Conservation (phyloP, 2,888 invertebrate genomes). For the Ectropis crepuscularia region DNA sequence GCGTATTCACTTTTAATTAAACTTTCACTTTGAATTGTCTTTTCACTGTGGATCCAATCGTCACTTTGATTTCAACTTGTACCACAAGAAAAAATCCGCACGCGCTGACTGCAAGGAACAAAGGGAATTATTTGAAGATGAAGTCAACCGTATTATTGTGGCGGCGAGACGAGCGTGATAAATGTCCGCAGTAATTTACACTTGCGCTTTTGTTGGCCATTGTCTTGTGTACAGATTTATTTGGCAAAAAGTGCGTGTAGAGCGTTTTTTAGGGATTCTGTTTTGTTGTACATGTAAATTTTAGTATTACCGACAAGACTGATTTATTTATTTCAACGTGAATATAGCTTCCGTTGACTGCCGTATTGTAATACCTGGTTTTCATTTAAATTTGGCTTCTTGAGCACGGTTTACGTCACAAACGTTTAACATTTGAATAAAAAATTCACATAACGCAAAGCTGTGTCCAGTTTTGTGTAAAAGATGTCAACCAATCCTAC, state of each 20-base stretch:
- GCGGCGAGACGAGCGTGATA: constrained; percentile 71
- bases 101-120: constrained; percentile 74
- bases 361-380: too few species aligned
- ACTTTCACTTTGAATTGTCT: too few species aligned
- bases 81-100: constrained; percentile 61
- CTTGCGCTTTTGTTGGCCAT: constrained; percentile 56
- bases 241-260: constrained; percentile 34
- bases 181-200: constrained; percentile 80
- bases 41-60: too few species aligned
- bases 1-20: too few species aligned
- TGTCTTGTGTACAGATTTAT: constrained; percentile 42
- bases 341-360: too few species aligned
- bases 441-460: too few species aligned
- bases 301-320: neutral
- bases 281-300: neutral
- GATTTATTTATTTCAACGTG: too few species aligned
- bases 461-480: too few species aligned
- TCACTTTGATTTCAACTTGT: constrained; percentile 39
- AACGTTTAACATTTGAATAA: too few species aligned
- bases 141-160: constrained; percentile 83
- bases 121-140: constrained; percentile 83
- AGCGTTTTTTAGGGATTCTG: constrained; percentile 21
- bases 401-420: too few species aligned
- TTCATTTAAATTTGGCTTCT: too few species aligned
- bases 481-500: too few species aligned